Conservation (phyloP, 2,113 vertebrate genomes). For the Serilophus lunatus region DNA sequence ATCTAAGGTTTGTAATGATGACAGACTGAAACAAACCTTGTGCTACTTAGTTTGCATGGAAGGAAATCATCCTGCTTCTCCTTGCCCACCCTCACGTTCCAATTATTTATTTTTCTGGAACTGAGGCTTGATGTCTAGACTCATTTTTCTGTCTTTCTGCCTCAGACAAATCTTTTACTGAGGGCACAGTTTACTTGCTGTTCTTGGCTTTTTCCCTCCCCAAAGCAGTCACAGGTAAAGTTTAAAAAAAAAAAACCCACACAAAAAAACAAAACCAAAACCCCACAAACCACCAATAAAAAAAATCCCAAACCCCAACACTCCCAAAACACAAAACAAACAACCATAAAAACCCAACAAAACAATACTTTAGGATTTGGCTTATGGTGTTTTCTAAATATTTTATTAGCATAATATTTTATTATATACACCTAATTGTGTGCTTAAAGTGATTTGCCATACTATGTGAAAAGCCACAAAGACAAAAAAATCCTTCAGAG, state of each 20-base stretch:
- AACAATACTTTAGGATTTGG: not conserved
- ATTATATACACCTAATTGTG: not conserved
- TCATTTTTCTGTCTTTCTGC: not conserved
- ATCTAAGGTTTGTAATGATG: not conserved
- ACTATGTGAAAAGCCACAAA: not conserved
- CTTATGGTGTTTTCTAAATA: not conserved
- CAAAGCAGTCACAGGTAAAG: not conserved
- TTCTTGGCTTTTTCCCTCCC: rapidly evolving
- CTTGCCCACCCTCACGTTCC: not conserved
- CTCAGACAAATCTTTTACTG: not conserved
- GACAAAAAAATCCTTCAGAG: not conserved
- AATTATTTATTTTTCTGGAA: not conserved
- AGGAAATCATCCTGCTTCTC: not conserved
- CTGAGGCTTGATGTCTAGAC: not conserved
- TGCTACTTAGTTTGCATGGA: not conserved
- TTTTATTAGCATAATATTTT: not conserved
- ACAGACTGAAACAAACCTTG: not conserved
- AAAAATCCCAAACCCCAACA: no score
- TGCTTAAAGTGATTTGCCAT: not conserved
- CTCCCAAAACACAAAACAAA: no score
- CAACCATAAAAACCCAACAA: no score
- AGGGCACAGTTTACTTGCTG: not conserved
- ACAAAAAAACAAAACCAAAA: not conserved
- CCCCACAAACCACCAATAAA: not conserved
- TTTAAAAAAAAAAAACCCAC: not conserved